A percentile compares a stretch with the other conserved stretches of the same genome.
Conservation (phyloP, 2,113 vertebrate species). For the Phrynocephalus versicolor region DNA sequence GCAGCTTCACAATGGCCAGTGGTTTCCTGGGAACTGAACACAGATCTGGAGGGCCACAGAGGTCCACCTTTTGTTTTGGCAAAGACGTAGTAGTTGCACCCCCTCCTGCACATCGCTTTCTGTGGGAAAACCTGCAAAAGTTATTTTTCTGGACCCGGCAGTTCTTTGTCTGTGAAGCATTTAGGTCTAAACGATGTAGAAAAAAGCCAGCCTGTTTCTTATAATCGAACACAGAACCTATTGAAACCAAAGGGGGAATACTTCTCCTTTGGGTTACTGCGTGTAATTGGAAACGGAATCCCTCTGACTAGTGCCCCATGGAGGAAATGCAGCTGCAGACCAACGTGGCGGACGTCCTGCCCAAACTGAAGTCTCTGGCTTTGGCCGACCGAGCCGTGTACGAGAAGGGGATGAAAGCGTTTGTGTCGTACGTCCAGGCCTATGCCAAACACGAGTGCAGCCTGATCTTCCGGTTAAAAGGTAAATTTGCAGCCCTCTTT, state of each 20-base stretch:
- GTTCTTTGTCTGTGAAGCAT: not conserved
- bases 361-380: conserved; percentile 84
- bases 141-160: not conserved
- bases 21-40: no score
- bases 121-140: not conserved
- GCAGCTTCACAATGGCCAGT: not conserved
- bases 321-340: conserved; percentile 78
- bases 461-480: conserved; percentile 94
- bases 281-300: not conserved
- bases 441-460: conserved; percentile 95
- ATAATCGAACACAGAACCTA: not conserved
- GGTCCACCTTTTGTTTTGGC: no score
- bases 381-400: conserved; percentile 88
- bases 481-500: conserved; percentile 66
- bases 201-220: not conserved
- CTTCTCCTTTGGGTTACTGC: not conserved
- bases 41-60: no score
- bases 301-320: conserved; percentile 85
- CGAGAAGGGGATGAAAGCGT: conserved; percentile 90
- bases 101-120: not conserved
- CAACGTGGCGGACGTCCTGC: conserved; percentile 82
- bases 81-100: not conserved
- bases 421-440: conserved; percentile 90
- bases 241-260: not conserved
- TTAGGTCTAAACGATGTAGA: not conserved